Evolutionary conservation across 1,140 invertebrate genomes (phyloP).

Genomic region (Papilio dardanus): DNA sequence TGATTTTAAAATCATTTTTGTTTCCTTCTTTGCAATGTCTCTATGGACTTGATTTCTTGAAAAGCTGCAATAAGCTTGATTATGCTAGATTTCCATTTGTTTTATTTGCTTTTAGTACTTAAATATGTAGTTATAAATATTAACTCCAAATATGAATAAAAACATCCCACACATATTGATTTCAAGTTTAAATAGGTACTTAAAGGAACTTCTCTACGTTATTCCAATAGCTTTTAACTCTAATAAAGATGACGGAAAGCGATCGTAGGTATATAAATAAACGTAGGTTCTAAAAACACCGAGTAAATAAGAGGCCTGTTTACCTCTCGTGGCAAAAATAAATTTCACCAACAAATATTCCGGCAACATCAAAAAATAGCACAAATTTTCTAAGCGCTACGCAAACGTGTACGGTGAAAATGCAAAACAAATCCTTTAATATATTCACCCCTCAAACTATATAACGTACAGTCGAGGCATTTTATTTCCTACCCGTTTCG

Average conservation of each 20-base stretch:
- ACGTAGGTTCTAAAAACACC: not conserved
- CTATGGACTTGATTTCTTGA: not conserved
- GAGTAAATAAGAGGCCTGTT: not conserved
- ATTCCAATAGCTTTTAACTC: too few species aligned
- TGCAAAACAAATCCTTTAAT: conserved; percentile 34
- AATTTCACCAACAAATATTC: conserved; percentile 6
- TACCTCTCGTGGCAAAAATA: not conserved
- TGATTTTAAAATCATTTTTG: conserved; percentile 11
- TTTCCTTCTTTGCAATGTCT: not conserved
- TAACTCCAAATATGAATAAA: too few species aligned
- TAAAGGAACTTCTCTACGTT: too few species aligned
- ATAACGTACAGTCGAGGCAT: not conserved
- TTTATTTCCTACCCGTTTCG: not conserved
- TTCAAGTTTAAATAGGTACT: too few species aligned
- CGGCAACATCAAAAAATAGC: conserved; percentile 1
- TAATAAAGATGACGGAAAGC: not conserved
- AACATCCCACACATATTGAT: too few species aligned
- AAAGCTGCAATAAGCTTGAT: not conserved
- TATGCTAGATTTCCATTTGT: not conserved
- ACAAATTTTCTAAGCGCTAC: not conserved
- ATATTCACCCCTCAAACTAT: conserved; percentile 31
- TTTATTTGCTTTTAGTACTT: too few species aligned
- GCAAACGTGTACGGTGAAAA: conserved; percentile 22
- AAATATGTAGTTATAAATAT: too few species aligned
- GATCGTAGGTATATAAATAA: not conserved